Evolutionary conservation across 2,888 invertebrate species (phyloP).

Genomic region (Steinernema scapterisci): DNA sequence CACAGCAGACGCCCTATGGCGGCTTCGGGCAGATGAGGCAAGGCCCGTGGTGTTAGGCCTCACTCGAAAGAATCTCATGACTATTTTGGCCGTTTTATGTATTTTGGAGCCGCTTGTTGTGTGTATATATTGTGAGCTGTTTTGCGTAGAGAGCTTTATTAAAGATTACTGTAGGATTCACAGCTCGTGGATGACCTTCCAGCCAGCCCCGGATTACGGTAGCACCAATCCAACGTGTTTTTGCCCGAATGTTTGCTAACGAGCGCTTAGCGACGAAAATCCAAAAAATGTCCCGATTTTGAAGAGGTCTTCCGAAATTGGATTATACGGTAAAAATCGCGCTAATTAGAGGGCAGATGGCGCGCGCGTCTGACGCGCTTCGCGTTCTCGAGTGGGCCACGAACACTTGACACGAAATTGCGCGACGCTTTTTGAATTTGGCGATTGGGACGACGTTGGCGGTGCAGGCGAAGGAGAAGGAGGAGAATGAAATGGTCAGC

Average conservation of each 20-base stretch:
- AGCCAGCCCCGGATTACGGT: no score
- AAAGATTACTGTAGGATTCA: neutral
- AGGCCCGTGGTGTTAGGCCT: neutral
- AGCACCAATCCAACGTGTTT: no score
- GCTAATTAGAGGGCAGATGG: conserved; percentile 25
- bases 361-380: neutral
- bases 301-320: neutral
- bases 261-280: no score
- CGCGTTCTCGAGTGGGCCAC: conserved; percentile 16
- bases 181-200: neutral
- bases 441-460: no score
- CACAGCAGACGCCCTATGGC: neutral
- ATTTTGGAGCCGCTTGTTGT: neutral
- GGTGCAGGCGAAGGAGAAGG: neutral
- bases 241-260: no score
- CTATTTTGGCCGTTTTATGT: neutral
- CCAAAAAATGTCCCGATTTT: neutral
- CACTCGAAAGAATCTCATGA: neutral
- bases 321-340: conserved; percentile 25
- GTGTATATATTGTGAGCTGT: conserved; percentile 6
- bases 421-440: conserved; percentile 23
- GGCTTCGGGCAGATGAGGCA: conserved; percentile 1
- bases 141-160: conserved; percentile 14
- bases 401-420: conserved; percentile 16
- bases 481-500: neutral